Evolutionary conservation across 1,140 invertebrate genomes (phyloP), one percentile per base, ranked within the genome.

Genomic region (Drosophila arizonae): DNA sequence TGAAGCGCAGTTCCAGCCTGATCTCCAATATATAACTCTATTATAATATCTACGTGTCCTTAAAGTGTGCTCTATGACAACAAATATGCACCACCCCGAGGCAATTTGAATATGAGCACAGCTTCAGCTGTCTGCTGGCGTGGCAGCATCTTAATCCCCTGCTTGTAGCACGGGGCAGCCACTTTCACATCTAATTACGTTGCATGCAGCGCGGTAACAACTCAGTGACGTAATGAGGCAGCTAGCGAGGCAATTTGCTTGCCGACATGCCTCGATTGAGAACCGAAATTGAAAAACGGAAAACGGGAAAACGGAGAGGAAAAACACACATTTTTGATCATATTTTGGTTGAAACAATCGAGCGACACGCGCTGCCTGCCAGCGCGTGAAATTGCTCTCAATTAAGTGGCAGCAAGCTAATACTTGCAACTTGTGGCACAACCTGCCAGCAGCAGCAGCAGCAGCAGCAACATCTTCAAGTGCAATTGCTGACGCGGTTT

Each of bases 271-370:
- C 61, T 88, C 73, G 75, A 88, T 80, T 88, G 78, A 45, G 55
- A 39, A 51, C 60, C 52, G 82, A 88, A 39, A 84, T 88, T 88
- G 84, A 87, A 88, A 87, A 65, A 24, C 21, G 21, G 28, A 65
- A 64, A 63, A 56, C 4, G n/a, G 13, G 6, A n/a, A 45, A 9
- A 54, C 28, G 52, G 11, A 30, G 39, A 50, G 13, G 52, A 6
- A 48, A 54, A 69, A 45, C n/a, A 17, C 64, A 79, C 65, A 63
- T 30, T 26, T 36, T 69, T 67, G 64, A 79, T 82, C 76, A 86
- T 87, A 87, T 74, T 87, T 88, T 80, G 76, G 68, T 57, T 63
- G 84, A 87, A 88, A 88, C 76, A 88, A 87, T 88, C 74, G 82
- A 80, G 84, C 73, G 78, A 65, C 75, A 60, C 68, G 61, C 60